phyloP scores from a whole-genome alignment of 2,888 invertebrate genomes.

The Eucera pruinosa region DNA sequence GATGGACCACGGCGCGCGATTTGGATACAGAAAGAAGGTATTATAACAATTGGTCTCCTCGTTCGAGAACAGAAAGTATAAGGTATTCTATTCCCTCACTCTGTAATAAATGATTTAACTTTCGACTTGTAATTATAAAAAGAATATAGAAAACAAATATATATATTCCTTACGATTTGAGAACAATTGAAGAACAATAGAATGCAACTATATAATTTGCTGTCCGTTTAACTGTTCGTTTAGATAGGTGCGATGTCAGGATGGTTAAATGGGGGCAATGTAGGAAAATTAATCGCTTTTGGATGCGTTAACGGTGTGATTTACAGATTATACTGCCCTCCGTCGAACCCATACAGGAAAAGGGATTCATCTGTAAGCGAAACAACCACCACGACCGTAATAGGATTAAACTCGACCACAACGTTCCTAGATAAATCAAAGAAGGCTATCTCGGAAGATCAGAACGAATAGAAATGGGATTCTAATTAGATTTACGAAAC shows the following conservation, averaged over 20 bases:
- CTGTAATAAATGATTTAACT: constrained; percentile 2
- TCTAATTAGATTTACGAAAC: neutral
- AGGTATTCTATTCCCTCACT: constrained; percentile 85
- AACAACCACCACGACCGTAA: constrained; percentile 90
- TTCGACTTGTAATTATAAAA: no score
- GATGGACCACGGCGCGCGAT: constrained; percentile 90
- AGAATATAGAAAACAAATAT: neutral
- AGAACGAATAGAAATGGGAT: constrained; percentile 54
- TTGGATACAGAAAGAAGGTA: constrained; percentile 88
- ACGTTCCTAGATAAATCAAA: constrained; percentile 79
- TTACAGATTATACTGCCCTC: constrained; percentile 89
- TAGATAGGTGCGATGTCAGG: neutral
- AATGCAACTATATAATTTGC: neutral
- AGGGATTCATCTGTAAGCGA: constrained; percentile 92
- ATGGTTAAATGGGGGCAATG: constrained; percentile 4
- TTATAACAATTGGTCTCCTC: constrained; percentile 93
- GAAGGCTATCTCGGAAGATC: constrained; percentile 77
- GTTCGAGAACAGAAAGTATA: constrained; percentile 92
- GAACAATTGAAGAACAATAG: no score
- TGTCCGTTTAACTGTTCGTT: neutral
- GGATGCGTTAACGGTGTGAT: constrained; percentile 42
- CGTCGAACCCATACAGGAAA: constrained; percentile 88
- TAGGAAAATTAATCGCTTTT: neutral
- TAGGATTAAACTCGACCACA: constrained; percentile 78
- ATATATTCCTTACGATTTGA: no score